Evolutionary conservation across 2,797 vertebrate genomes (phyloP).

Genomic region (Triplophysa yarkandensis): DNA sequence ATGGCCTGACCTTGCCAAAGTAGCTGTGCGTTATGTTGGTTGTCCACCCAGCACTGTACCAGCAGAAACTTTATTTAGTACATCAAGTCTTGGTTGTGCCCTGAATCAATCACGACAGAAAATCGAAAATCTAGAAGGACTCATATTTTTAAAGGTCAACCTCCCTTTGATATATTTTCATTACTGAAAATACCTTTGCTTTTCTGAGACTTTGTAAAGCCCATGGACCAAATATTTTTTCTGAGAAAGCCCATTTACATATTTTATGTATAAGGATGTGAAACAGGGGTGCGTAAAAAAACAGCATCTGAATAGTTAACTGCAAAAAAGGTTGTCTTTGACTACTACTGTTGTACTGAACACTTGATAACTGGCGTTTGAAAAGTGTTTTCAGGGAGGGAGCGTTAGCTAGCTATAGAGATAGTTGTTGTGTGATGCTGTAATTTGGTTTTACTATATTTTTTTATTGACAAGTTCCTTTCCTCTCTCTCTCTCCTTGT

Average conservation of each 20-base stretch:
- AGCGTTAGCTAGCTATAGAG: constrained; percentile 75
- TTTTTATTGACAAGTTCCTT: constrained; percentile 45
- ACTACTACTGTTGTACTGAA: constrained; percentile 60
- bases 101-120: constrained; percentile 87
- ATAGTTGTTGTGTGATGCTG: constrained; percentile 75
- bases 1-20: constrained; percentile 91
- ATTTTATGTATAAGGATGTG: constrained; percentile 23
- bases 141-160: constrained; percentile 97
- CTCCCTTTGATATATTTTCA: constrained; percentile 98
- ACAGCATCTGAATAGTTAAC: constrained; percentile 61
- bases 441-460: constrained; percentile 69
- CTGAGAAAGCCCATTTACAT: constrained; percentile 50
- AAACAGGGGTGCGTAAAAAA: constrained; percentile 57
- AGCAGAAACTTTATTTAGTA: constrained; percentile 93
- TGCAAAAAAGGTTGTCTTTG: constrained; percentile 49
- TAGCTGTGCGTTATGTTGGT: constrained; percentile 93
- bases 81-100: constrained; percentile 84
- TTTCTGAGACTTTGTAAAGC: constrained; percentile 64
- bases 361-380: constrained; percentile 70
- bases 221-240: constrained; percentile 66
- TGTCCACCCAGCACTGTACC: constrained; percentile 94
- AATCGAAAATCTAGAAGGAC: constrained; percentile 94
- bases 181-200: constrained; percentile 81
- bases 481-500: constrained; percentile 84
- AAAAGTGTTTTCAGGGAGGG: constrained; percentile 79